These are phyloP conservation scores for Macquaria ambigua DNA, from an alignment of 2,113 vertebrate species.

Conservation along the genomic window DNA sequence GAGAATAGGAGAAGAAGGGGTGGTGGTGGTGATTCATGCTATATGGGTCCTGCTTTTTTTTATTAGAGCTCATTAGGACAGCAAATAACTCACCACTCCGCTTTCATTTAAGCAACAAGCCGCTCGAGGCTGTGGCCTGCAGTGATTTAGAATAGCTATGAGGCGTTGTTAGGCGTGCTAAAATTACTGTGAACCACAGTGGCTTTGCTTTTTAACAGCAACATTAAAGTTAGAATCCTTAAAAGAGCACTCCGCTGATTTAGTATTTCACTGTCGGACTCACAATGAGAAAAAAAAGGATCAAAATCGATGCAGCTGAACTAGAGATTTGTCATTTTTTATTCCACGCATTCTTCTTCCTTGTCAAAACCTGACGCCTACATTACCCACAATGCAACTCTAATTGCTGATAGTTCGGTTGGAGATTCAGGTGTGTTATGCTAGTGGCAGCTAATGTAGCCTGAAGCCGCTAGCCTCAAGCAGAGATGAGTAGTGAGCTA, in stretches of 20 bases:
- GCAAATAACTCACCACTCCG: slow-evolving; percentile 81
- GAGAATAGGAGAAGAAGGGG: slow-evolving; percentile 28
- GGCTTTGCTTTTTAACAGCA: slow-evolving; percentile 33
- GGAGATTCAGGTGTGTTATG: background rate
- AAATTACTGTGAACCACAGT: slow-evolving; percentile 14
- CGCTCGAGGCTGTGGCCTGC: slow-evolving; percentile 55
- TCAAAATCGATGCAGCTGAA: background rate
- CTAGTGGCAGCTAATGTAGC: background rate
- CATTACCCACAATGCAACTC: slow-evolving; percentile 10
- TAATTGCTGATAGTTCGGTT: background rate
- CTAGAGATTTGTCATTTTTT: background rate
- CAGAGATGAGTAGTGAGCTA: background rate
- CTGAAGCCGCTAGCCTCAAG: background rate
- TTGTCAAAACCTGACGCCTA: background rate
- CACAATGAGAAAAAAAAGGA: background rate
- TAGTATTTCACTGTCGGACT: background rate
- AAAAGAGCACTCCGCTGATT: background rate
- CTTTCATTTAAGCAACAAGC: slow-evolving; percentile 82
- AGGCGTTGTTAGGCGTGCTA: slow-evolving; percentile 31
- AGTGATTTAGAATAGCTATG: slow-evolving; percentile 52
- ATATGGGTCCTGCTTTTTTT: slow-evolving; percentile 81
- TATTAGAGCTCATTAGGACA: slow-evolving; percentile 89
- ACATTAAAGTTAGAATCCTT: slow-evolving; percentile 30
- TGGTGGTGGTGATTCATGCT: slow-evolving; percentile 69
- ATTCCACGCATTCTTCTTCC: background rate